Conservation (phyloP, 1,140 invertebrate genomes). For the Hycleus phaleratus region DNA sequence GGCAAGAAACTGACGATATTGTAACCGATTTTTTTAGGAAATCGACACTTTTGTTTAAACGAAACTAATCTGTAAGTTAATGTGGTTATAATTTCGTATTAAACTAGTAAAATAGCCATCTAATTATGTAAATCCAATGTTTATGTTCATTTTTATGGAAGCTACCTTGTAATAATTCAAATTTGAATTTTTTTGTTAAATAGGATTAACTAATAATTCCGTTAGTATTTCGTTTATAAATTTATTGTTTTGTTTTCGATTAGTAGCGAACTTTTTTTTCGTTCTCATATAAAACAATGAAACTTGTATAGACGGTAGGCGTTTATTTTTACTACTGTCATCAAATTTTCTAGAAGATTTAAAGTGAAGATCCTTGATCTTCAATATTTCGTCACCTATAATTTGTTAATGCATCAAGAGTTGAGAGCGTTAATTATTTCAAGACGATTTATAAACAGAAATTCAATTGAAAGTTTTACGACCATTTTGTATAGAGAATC, state of each 20-base stretch:
- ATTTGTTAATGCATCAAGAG: constrained; percentile 15
- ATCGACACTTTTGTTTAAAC: not conserved
- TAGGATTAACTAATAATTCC: no score
- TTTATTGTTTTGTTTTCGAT: no score
- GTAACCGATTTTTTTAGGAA: not conserved
- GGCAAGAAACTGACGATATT: no score
- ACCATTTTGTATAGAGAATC: not conserved
- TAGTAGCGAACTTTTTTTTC: no score
- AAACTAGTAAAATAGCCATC: not conserved
- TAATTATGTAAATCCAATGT: constrained; percentile 12
- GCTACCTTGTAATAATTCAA: no score
- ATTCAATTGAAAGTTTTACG: constrained; percentile 18
- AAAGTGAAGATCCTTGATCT: constrained; percentile 2
- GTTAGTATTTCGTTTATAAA: no score
- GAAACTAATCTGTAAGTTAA: not conserved
- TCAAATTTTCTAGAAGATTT: constrained; percentile 15
- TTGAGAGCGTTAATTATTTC: constrained; percentile 19
- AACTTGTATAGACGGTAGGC: no score
- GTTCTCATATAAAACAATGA: no score
- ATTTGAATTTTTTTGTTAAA: no score
- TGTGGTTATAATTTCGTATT: not conserved
- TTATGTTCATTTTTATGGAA: not conserved
- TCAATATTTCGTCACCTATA: constrained; percentile 18
- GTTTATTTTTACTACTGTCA: no score
- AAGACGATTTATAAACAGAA: constrained; percentile 16